Evolutionary conservation across 2,797 vertebrate species (phyloP), one percentile per base, ranked within the genome.

Genomic region (Columba guinea): DNA sequence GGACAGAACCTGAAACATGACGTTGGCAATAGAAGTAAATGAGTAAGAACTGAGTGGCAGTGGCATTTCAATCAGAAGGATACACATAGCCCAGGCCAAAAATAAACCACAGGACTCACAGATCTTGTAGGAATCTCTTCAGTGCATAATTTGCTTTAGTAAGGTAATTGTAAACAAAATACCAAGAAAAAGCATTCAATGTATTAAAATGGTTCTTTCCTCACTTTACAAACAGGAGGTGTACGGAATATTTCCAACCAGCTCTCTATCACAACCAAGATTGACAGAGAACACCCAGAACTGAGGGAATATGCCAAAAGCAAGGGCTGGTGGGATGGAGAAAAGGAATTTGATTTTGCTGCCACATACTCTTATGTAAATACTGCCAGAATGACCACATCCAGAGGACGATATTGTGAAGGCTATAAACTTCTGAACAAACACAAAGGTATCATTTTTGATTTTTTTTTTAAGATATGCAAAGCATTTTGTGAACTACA

Each of bases 201-300:
- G 15, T 41, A 64, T 55, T 92, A 52, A 90, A 83, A 49, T 39
- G 3, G 41, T 53, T 63, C 23, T 78, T 93, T 79, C 44, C 11
- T 27, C 37, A 93, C 77, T 80, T 96, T 94, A 41, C 63, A 92
- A 97, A 97, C 75, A 99, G 99, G 95, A 52, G 99, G 99, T 24
- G 75, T 98, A 95, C 98, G 99, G 58, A 99, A 99, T 97, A 99
- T 99, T 98, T 98, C 98, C 70, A 98, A 99, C 94, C 98, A 99
- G 96, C 98, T 99, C 68, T 98, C 98, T 63, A 98, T 99, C 97
- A 99, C 98, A n/a, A 99, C 98, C 30, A 99, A 98, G 95, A 98
- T 99, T 68, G 99, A 99, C 97, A 98, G 95, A 95, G 99, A 99
- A 77, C 99, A 99, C 93, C 98, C 98, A 37, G 91, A 96, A 62